Percentiles rank a stretch among this genome's conserved stretches.
Conservation (phyloP, 2,888 invertebrate species). For the Danaus chrysippus region DNA sequence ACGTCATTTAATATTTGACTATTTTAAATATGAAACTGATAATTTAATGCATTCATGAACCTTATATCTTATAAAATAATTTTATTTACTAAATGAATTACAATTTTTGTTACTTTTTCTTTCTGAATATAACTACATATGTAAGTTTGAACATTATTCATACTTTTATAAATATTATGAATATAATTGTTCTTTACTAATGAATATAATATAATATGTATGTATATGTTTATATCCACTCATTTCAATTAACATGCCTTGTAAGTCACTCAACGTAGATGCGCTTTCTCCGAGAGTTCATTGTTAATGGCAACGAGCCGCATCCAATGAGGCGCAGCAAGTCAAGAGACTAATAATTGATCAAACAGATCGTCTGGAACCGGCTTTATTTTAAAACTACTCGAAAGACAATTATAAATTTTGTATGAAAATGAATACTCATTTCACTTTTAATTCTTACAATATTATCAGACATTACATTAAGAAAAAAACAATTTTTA, state of each 20-base stretch:
- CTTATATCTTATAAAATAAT: no score
- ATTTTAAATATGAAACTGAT: not conserved
- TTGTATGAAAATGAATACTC: no score
- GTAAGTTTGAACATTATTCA: no score
- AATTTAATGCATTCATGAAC: not conserved
- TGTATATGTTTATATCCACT: not conserved
- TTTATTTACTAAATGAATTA: no score
- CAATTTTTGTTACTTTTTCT: no score
- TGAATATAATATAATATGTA: not conserved
- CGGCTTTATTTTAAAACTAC: not conserved
- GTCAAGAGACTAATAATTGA: constrained; percentile 8
- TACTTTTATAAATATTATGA: no score
- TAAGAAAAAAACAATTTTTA: no score
- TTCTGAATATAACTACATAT: no score
- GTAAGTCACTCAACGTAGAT: not conserved
- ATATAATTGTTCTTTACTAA: no score
- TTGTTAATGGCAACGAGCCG: constrained; percentile 5
- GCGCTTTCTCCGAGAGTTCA: constrained; percentile 1
- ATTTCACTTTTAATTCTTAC: no score
- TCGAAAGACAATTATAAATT: not conserved
- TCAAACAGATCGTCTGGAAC: constrained; percentile 1
- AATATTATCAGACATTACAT: no score
- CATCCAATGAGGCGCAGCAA: constrained; percentile 6
- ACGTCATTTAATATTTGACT: constrained; percentile 19
- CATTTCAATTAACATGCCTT: not conserved